Evolutionary conservation across 2,797 vertebrate genomes (phyloP), one percentile per base, ranked within the genome.

Genomic region (Octomys mimax): DNA sequence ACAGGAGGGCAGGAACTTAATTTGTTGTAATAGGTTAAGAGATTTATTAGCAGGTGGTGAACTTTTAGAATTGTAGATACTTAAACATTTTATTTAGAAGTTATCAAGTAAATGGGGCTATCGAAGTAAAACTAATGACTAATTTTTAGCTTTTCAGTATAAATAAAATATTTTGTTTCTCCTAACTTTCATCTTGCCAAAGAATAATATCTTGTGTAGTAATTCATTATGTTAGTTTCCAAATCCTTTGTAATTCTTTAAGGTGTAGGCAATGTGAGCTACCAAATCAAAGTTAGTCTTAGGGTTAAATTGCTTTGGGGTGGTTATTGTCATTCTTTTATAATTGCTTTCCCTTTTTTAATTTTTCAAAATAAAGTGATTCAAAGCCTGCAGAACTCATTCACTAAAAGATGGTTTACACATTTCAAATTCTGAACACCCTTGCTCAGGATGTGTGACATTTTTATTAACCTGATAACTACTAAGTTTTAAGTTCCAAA

Each of bases 301-400:
- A 39, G 66, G 19, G 57, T 64, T 54, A 87, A 61, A 75, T 91
- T 77, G 52, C 84, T 83, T 59, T 33, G 2, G 49, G 13, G 83
- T 21, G 39, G 12, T 80, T n/a, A 77, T 92, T 73, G 21, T 2
- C 14, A 78, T 26, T 21, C 16, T 88, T 19, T 78, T 87, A 26
- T 73, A 6, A 73, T 82, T 64, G 21, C 4, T 84, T 49, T 61
- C 19, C 59, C 24, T 78, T 62, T 66, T 59, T 6, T 61, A 6
- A 31, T 91, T 93, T 89, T 24, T 94, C 52, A 92, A 94, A 95
- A 85, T 87, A 13, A 86, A 93, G 52, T 89, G 1, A 61, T 82
- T 89, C 89, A 59, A 52, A 59, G 18, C 28, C 85, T 59, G 39
- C 31, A 57, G 33, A 79, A 1, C 6, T 61, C 71, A 49, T 84